Conservation (phyloP, 2,888 invertebrate genomes). For the Thysanoteuthis rhombus region DNA sequence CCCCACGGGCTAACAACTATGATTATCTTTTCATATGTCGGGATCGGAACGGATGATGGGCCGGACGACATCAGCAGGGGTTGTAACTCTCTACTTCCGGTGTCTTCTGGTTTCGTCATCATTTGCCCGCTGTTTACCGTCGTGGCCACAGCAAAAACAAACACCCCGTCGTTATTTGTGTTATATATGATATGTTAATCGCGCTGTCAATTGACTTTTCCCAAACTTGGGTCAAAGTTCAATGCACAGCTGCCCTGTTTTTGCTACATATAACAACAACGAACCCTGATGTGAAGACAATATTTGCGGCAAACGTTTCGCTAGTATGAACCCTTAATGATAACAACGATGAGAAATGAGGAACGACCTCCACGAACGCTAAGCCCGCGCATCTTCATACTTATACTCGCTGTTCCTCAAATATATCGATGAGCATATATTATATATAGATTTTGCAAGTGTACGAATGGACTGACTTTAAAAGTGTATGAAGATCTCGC, state of each 20-base stretch:
- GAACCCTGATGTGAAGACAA: too few relatives aligned
- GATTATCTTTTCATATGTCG: neutral
- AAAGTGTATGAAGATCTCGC: too few relatives aligned
- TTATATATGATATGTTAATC: conserved; percentile 12
- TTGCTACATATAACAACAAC: neutral
- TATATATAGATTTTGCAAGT: too few relatives aligned
- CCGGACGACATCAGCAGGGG: neutral
- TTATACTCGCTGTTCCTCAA: too few relatives aligned
- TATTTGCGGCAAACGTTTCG: too few relatives aligned
- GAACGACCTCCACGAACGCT: too few relatives aligned
- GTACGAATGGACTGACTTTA: too few relatives aligned
- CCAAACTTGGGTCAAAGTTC: neutral
- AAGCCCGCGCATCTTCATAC: too few relatives aligned
- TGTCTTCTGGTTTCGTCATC: neutral
- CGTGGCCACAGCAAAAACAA: neutral
- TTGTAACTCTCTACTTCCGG: neutral
- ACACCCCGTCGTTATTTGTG: neutral
- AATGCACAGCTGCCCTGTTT: neutral
- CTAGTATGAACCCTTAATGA: too few relatives aligned
- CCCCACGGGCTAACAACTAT: neutral
- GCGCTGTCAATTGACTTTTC: neutral
- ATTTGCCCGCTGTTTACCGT: neutral
- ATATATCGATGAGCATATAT: too few relatives aligned
- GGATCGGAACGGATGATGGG: neutral
- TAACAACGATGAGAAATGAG: too few relatives aligned